Percentiles rank a stretch among this genome's conserved stretches.
phyloP scores from a whole-genome alignment of 2,888 invertebrate species.

The Pseudococcus jackbeardsleyi region DNA sequence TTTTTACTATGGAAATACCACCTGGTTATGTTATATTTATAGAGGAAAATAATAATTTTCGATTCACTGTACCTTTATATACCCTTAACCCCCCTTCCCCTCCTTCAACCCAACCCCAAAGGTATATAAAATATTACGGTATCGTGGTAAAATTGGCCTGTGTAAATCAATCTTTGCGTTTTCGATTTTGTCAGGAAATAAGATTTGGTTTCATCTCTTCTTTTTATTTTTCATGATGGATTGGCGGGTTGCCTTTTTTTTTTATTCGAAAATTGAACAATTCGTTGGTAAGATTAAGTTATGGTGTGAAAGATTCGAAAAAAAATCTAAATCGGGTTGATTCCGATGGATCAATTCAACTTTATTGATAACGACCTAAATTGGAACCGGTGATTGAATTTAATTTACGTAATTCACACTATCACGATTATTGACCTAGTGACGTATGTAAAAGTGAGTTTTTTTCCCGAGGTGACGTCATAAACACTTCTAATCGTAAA shows the following conservation, averaged over 20 bases:
- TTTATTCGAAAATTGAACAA: neutral
- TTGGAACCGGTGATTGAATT: neutral
- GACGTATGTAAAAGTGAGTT: neutral
- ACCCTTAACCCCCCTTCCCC: neutral
- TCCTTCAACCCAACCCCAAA: neutral
- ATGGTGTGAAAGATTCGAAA: neutral
- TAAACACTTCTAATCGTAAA: too few species aligned
- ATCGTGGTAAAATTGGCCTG: neutral
- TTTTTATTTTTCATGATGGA: neutral
- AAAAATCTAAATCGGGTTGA: neutral
- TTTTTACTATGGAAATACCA: neutral
- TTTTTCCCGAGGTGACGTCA: neutral
- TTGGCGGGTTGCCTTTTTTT: neutral
- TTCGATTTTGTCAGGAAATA: neutral
- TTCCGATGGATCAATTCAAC: neutral
- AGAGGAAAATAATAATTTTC: constrained; percentile 6
- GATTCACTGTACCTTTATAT: neutral
- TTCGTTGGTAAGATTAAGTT: neutral
- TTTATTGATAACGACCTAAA: neutral
- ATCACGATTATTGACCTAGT: constrained; percentile 19
- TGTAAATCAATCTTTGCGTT: constrained; percentile 13
- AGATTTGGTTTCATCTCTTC: neutral
- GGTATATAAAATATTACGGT: neutral
- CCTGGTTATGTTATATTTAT: constrained; percentile 14
- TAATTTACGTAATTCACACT: neutral